Percentiles rank a stretch among this genome's conserved stretches.
Evolutionary conservation across 2,797 vertebrate genomes (phyloP).

Genomic region (Vespertilio murinus): DNA sequence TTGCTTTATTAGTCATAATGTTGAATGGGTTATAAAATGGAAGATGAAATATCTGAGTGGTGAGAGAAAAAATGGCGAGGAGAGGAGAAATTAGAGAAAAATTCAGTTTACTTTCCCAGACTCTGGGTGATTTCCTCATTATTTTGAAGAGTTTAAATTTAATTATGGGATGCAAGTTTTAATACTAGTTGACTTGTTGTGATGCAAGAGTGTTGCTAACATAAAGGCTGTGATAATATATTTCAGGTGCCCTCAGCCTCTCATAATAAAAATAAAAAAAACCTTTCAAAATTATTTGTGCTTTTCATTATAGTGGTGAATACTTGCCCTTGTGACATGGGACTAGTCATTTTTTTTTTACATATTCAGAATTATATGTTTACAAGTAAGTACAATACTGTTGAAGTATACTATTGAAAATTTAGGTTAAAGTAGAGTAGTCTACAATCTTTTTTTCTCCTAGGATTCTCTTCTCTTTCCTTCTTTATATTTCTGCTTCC

Average conservation of each 20-base stretch:
- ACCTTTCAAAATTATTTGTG: conserved; percentile 38
- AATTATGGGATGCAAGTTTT: background rate
- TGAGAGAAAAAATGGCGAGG: background rate
- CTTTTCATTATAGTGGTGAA: conserved; percentile 18
- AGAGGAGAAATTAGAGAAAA: background rate
- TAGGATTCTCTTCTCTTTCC: conserved; percentile 13
- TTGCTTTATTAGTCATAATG: background rate
- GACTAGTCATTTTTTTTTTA: background rate
- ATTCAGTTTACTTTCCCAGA: background rate
- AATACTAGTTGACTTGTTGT: background rate
- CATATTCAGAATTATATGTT: conserved; percentile 12
- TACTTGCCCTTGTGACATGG: conserved; percentile 14
- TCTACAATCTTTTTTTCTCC: conserved; percentile 54
- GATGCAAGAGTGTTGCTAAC: background rate
- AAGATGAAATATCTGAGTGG: background rate
- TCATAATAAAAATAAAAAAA: conserved; percentile 7
- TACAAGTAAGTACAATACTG: background rate
- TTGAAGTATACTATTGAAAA: background rate
- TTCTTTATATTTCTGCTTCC: conserved; percentile 4
- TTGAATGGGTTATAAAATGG: background rate
- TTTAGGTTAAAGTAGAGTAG: conserved; percentile 9
- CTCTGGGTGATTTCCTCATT: background rate
- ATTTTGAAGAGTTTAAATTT: conserved; percentile 42
- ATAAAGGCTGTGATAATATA: background rate
- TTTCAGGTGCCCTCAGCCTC: background rate